Percentiles rank a stretch among this genome's conserved stretches.
phyloP scores from a whole-genome alignment of 2,888 invertebrate species.

The Caenorhabditis macrosperma region DNA sequence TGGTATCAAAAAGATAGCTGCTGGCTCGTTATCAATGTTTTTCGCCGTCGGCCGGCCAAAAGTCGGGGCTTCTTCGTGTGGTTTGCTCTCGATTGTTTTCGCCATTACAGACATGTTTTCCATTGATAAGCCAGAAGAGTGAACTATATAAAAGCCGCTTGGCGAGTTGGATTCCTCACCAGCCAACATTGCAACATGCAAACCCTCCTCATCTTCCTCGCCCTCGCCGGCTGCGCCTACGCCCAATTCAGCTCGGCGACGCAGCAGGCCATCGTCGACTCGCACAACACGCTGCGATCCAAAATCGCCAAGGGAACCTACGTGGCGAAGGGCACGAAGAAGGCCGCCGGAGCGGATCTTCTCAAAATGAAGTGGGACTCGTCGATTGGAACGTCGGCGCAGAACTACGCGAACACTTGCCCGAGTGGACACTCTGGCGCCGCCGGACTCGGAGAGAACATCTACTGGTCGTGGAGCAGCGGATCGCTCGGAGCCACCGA shows the following conservation, averaged over 20 bases:
- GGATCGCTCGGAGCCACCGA: not conserved
- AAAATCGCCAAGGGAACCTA: constrained; percentile 35
- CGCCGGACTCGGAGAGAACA: constrained; percentile 26
- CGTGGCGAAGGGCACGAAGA: constrained; percentile 14
- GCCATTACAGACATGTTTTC: too few relatives aligned
- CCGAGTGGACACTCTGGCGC: constrained; percentile 17
- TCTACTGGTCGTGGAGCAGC: constrained; percentile 15
- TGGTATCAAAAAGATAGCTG: too few relatives aligned
- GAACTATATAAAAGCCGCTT: too few relatives aligned
- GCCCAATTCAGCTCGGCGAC: constrained; percentile 12
- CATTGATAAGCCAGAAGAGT: too few relatives aligned
- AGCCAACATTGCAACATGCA: too few relatives aligned
- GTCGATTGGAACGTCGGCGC: constrained; percentile 13
- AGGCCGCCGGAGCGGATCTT: constrained; percentile 22
- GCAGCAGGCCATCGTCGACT: constrained; percentile 19
- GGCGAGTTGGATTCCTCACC: too few relatives aligned
- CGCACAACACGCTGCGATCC: constrained; percentile 25
- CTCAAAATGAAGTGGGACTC: constrained; percentile 36
- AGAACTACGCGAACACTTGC: constrained; percentile 34
- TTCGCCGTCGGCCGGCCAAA: too few relatives aligned
- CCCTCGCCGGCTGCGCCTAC: not conserved
- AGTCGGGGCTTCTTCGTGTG: too few relatives aligned
- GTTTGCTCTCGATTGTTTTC: too few relatives aligned
- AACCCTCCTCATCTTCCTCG: not conserved
- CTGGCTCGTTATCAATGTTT: too few relatives aligned